Percentiles rank a stretch among this genome's conserved stretches.
Conservation (phyloP, 1,140 invertebrate genomes). For the Lamellibrachia luymesi region DNA sequence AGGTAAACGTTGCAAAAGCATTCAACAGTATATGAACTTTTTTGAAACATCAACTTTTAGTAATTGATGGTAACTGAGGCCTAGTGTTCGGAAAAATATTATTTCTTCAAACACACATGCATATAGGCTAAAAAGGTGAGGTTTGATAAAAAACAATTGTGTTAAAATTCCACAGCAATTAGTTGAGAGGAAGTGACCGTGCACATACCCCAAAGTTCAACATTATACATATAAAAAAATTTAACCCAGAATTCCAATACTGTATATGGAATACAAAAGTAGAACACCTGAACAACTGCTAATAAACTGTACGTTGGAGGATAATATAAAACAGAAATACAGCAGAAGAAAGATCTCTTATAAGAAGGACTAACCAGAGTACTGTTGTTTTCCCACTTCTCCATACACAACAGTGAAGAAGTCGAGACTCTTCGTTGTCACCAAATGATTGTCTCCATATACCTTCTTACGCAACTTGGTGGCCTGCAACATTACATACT, state of each 20-base stretch:
- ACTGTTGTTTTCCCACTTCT: slow-evolving; percentile 49
- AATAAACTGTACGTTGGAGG: not conserved
- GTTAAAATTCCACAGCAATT: too few relatives aligned
- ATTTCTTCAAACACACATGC: too few relatives aligned
- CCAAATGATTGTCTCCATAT: slow-evolving; percentile 43
- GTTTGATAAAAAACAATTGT: not conserved
- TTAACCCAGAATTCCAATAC: too few relatives aligned
- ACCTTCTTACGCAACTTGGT: slow-evolving; percentile 47
- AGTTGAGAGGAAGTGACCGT: too few relatives aligned
- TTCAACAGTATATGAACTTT: not conserved
- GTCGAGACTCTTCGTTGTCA: slow-evolving; percentile 44
- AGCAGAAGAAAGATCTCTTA: not conserved
- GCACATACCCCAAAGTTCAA: too few relatives aligned
- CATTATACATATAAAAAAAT: too few relatives aligned
- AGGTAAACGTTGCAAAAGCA: too few relatives aligned
- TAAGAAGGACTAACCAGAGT: slow-evolving; percentile 37
- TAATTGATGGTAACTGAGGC: not conserved
- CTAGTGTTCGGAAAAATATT: too few relatives aligned
- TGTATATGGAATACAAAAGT: too few relatives aligned
- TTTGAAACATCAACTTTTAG: slow-evolving; percentile 25
- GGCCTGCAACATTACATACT: slow-evolving; percentile 32
- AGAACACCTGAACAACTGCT: not conserved
- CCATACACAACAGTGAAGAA: slow-evolving; percentile 51
- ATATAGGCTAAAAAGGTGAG: slow-evolving; percentile 7
- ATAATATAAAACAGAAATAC: not conserved